Evolutionary conservation across 2,888 invertebrate species (phyloP), one percentile per base, ranked within the genome.

Genomic region (Tetramorium bicarinatum): DNA sequence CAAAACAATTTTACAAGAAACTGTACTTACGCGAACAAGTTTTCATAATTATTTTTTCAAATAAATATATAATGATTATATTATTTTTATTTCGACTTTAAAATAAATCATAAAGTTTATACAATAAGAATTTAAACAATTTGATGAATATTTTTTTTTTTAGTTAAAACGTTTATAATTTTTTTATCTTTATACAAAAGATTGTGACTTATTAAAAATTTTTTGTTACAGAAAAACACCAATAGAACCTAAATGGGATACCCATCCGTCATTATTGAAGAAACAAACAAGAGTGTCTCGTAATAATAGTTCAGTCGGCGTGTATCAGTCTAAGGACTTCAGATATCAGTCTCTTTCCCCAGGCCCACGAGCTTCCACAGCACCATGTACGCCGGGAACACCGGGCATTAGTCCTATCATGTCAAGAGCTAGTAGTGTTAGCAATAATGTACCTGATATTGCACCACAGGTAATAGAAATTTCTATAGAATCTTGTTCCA

Each of bases 171-270:
- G 3, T 9, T 6, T 0, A 11, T 9, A 34, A 25, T 15, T 38
- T 59, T 52, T 52, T 59, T 29, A 2, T 62, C 9, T 44, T 47
- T 62, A 2, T 0, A 34, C 7, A 3, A 61, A 41, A 18, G 1
- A 21, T 38, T 15, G 6, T 15, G 11, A 2, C 41, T 54, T 76
- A 49, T 49, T 64, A 49, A 25, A 64, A 34, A 62, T 0, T 11
- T 87, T 71, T n/a, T 11, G 8, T 67, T n/a, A n/a, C 72, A 94
- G 94, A 74, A 94, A 94, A 92, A 85, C 91, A 67, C 87, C 91
- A 18, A 75, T 92, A 71, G 94, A 95, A 79, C 94, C 94, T 54
- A 94, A 93, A 89, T 95, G 95, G 95, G 95, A 95, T 13, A 93
- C 91, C 3, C 95, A 95, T 91, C 94, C 95, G 18, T 86, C 93